Conservation (phyloP, 2,113 vertebrate species). For the Triplophysa tibetana region DNA sequence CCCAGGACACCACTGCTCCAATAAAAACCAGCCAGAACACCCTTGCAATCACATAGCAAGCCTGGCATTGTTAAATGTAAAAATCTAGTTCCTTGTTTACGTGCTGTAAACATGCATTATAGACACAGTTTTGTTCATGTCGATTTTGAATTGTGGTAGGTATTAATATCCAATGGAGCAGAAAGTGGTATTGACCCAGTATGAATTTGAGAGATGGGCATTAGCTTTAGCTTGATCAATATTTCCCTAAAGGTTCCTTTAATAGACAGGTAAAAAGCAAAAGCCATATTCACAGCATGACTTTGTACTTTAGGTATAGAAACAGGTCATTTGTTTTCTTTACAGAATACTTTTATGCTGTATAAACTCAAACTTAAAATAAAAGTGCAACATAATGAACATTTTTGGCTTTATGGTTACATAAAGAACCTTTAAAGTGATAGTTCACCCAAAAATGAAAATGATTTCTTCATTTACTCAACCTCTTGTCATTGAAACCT, state of each 20-base stretch:
- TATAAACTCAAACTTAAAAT: no score
- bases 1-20: neutral
- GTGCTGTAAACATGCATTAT: neutral
- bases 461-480: no score
- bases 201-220: neutral
- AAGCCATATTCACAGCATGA: neutral
- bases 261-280: neutral
- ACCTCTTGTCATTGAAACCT: no score
- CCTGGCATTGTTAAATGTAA: neutral
- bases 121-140: neutral
- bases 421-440: no score
- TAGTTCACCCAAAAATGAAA: no score
- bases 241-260: neutral
- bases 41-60: no score
- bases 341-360: neutral
- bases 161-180: conserved; percentile 1
- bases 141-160: conserved; percentile 9
- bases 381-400: no score
- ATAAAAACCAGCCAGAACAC: neutral
- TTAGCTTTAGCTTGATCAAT: conserved; percentile 22
- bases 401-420: no score
- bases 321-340: neutral
- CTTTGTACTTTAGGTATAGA: neutral
- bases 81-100: neutral
- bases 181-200: conserved; percentile 22